These are phyloP conservation scores for Pristiophorus japonicus DNA, from an alignment of 2,113 vertebrate species.

Conservation along the genomic window DNA sequence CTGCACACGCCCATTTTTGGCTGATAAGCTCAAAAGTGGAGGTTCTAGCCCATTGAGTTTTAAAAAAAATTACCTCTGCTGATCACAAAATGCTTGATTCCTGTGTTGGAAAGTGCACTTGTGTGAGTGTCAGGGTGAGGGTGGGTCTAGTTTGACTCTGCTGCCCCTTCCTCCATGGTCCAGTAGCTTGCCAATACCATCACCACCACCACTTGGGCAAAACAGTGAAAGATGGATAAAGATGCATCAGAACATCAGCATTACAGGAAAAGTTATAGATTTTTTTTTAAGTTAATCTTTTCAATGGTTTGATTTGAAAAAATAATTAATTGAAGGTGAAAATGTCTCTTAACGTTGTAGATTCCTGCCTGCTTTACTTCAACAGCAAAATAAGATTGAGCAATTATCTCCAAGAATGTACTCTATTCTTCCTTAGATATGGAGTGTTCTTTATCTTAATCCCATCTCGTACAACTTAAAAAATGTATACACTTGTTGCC, in stretches of 20 bases:
- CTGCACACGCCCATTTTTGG: too few relatives aligned
- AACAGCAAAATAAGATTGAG: not conserved
- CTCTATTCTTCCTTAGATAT: conserved; percentile 7
- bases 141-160: not conserved
- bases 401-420: not conserved
- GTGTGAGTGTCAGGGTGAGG: not conserved
- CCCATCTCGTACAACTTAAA: not conserved
- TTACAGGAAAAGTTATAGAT: not conserved
- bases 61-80: too few relatives aligned
- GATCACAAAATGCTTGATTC: not conserved
- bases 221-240: not conserved
- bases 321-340: not conserved
- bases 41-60: too few relatives aligned
- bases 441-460: not conserved
- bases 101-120: not conserved
- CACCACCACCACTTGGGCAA: not conserved
- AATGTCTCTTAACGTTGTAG: not conserved
- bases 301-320: not conserved
- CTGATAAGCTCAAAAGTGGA: too few relatives aligned
- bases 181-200: too few relatives aligned
- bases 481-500: not conserved
- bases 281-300: not conserved
- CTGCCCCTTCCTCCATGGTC: too few relatives aligned
- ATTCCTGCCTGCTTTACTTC: not conserved
- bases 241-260: not conserved